A percentile compares a stretch with the other conserved stretches of the same genome.
These are phyloP conservation scores for Temnothorax nylanderi DNA, from an alignment of 1,140 invertebrate species.

Conservation along the genomic window DNA sequence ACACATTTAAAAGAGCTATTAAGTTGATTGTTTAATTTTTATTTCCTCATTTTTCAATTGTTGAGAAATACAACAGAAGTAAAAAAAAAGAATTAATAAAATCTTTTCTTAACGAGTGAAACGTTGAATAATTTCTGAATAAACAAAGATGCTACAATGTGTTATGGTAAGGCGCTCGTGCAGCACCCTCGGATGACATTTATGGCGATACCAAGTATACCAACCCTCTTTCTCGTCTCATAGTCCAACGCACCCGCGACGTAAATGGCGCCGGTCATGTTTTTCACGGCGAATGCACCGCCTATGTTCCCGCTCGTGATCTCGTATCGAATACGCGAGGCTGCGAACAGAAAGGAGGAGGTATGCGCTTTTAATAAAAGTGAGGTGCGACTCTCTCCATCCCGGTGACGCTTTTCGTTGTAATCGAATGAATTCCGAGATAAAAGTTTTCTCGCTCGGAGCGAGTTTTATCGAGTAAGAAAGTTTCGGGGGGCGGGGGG, in stretches of 20 bases:
- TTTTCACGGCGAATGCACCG: conserved; percentile 98
- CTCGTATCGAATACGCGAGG: conserved; percentile 99
- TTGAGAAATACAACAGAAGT: background rate
- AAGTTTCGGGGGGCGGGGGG: background rate
- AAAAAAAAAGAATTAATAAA: background rate
- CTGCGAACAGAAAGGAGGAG: conserved; percentile 87
- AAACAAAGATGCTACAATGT: background rate
- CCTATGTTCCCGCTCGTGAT: conserved; percentile 99
- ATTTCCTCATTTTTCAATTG: background rate
- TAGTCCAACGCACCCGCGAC: conserved; percentile 97
- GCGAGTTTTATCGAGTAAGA: conserved; percentile 49
- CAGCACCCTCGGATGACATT: conserved; percentile 21
- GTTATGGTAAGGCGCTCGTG: background rate
- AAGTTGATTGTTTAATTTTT: background rate
- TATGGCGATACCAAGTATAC: conserved; percentile 85
- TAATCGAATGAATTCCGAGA: conserved; percentile 50
- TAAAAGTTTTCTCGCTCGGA: conserved; percentile 37
- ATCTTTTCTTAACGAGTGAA: background rate
- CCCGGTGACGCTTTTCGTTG: background rate
- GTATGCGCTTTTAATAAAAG: conserved; percentile 49
- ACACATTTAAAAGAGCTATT: background rate
- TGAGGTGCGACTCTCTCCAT: background rate
- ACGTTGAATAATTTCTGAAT: background rate
- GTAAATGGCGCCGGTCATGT: conserved; percentile 98
- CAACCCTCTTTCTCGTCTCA: conserved; percentile 95